These are phyloP conservation scores for Cryptotis parvus DNA, from an alignment of 2,113 vertebrate species.

Conservation along the genomic window DNA sequence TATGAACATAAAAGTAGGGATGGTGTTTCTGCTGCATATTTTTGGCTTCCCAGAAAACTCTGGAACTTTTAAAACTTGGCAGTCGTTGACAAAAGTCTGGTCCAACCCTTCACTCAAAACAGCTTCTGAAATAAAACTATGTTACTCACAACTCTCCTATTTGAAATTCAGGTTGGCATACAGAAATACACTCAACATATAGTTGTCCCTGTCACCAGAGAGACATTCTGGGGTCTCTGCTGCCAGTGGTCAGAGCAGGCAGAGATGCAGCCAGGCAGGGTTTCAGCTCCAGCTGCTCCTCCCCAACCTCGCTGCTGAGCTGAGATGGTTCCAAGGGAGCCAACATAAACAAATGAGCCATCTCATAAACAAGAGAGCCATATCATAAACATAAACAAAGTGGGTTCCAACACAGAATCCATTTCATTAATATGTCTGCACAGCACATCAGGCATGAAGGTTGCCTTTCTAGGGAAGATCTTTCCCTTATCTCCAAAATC, in stretches of 20 bases:
- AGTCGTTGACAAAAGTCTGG: neutral
- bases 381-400: neutral
- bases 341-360: neutral
- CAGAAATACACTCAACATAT: neutral
- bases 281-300: neutral
- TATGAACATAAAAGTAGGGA: no score
- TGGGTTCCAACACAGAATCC: neutral
- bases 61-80: neutral
- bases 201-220: neutral
- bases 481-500: neutral
- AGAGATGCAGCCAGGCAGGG: neutral
- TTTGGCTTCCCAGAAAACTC: no score
- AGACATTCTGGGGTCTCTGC: neutral
- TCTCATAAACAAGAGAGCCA: neutral
- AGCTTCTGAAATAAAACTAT: constrained; percentile 1
- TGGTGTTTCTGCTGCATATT: no score
- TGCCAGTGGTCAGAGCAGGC: no score
- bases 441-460: neutral
- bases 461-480: neutral
- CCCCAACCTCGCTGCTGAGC: neutral
- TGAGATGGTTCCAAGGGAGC: neutral
- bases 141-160: neutral
- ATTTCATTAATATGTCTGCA: neutral
- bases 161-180: neutral
- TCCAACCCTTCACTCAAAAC: neutral